Base-by-base conservation (phyloP, 2,888 invertebrate genomes). In the Drosophila rubida region DNA sequence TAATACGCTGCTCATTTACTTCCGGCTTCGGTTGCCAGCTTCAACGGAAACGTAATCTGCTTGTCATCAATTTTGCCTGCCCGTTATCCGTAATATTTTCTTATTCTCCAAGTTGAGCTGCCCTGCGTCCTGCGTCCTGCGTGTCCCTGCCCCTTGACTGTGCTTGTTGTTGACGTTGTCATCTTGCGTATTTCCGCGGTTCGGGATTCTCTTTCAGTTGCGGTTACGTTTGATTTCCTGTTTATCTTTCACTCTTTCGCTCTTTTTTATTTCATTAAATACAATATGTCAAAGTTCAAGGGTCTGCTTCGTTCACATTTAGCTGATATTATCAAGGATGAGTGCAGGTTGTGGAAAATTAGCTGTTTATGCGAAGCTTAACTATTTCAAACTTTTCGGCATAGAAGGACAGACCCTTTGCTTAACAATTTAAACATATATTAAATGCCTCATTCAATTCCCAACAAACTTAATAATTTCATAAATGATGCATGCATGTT, bases 31-130 rank as follows among this genome's bases (percentile, higher is more conserved):
- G 69, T 80, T 82, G 83, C 86, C 83, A 83, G 63, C 69, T 68
- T 57, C 86, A 86, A 59, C 88, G 83, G 83, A 84, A 84, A 78
- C 88, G 88, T 86, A 84, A 84, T 84, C 88, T 88, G 80, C 80
- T 88, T 83, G 83, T 86, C 88, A 82, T 86, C 88, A 80, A 75
- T 73, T 73, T 62, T 50, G 58, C 41, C 63, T 59, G 69, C 11
- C 58, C 60, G 50, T 50, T 63, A 60, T 53, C 62, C 53, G 54
- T 53, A 41, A 42, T 59, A 67, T 57, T 77, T 62, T 50, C 49
- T 62, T 76, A 22, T 55, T 45, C 44, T 41, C 37, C 53, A 16
- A 51, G 37, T 46, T 46, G 45, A 49, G 57, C 13, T 50, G 37
- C 45, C n/a, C n/a, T n/a, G n/a, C n/a, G n/a, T n/a, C 35, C 64